Evolutionary conservation across 2,888 invertebrate species (phyloP).

Genomic region (Lucinisca nassula): DNA sequence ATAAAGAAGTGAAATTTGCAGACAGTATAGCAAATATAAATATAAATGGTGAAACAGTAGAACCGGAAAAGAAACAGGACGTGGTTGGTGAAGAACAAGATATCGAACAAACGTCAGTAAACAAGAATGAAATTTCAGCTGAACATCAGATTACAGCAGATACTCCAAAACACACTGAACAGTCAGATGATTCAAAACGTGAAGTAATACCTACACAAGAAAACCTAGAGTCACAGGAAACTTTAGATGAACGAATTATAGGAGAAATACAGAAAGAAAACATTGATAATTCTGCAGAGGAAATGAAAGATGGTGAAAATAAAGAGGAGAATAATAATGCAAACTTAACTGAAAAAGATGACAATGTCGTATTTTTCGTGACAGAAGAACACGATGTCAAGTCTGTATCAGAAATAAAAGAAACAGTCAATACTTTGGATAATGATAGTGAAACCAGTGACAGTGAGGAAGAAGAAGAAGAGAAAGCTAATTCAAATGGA

Average conservation of each 20-base stretch:
- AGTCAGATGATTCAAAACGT: not conserved
- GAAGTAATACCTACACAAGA: not conserved
- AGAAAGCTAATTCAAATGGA: not conserved
- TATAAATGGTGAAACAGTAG: not conserved
- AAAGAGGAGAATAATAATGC: not conserved
- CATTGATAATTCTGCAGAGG: not conserved
- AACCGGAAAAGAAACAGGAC: not conserved
- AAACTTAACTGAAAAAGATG: not conserved
- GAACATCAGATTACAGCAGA: not conserved
- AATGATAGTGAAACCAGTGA: not conserved
- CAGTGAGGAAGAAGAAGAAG: not conserved
- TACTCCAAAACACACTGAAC: not conserved
- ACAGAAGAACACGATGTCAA: not conserved
- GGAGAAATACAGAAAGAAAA: conserved; percentile 23
- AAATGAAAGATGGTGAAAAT: conserved; percentile 8
- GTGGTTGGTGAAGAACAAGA: not conserved
- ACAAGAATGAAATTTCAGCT: not conserved
- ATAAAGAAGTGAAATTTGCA: conserved; percentile 10
- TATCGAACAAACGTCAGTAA: not conserved
- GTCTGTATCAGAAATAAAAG: not conserved
- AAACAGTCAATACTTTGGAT: not conserved
- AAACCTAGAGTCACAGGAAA: not conserved
- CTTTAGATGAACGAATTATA: not conserved
- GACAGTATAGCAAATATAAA: not conserved
- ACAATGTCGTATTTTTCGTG: conserved; percentile 20